Conservation (phyloP, 2,888 invertebrate genomes). For the Troglohyphantes excavatus region DNA sequence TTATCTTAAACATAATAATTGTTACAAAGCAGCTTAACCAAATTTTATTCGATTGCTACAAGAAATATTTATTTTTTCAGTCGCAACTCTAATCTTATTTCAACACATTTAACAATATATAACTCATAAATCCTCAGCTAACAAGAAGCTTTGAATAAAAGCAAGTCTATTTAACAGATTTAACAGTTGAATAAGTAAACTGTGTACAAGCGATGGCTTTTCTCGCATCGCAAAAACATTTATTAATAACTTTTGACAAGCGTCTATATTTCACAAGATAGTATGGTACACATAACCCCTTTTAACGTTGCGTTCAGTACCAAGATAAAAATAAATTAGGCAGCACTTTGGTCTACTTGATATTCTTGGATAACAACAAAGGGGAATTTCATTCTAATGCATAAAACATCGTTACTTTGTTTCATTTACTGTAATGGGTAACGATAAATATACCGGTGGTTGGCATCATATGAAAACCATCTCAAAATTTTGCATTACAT, state of each 20-base stretch:
- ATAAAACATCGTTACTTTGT: neutral
- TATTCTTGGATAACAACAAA: neutral
- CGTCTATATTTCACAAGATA: neutral
- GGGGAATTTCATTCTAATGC: neutral
- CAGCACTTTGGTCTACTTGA: neutral
- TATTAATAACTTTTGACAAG: constrained; percentile 10
- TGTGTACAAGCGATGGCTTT: neutral
- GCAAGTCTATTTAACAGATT: too few relatives aligned
- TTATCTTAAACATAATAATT: too few relatives aligned
- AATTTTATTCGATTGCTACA: too few relatives aligned
- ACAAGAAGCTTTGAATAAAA: too few relatives aligned
- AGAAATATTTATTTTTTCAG: too few relatives aligned
- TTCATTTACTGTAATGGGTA: neutral
- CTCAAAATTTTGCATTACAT: neutral
- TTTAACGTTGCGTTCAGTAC: neutral
- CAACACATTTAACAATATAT: too few relatives aligned
- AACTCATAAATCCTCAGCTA: too few relatives aligned
- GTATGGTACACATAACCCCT: neutral
- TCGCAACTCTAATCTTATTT: too few relatives aligned
- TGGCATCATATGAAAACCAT: neutral
- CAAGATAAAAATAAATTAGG: neutral
- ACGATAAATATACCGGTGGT: neutral
- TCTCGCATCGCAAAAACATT: neutral
- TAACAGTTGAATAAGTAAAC: neutral
- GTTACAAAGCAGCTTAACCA: too few relatives aligned